Percentiles rank a stretch among this genome's conserved stretches.
These are phyloP conservation scores for Heptranchias perlo DNA, from an alignment of 2,113 vertebrate species.

Conservation along the genomic window DNA sequence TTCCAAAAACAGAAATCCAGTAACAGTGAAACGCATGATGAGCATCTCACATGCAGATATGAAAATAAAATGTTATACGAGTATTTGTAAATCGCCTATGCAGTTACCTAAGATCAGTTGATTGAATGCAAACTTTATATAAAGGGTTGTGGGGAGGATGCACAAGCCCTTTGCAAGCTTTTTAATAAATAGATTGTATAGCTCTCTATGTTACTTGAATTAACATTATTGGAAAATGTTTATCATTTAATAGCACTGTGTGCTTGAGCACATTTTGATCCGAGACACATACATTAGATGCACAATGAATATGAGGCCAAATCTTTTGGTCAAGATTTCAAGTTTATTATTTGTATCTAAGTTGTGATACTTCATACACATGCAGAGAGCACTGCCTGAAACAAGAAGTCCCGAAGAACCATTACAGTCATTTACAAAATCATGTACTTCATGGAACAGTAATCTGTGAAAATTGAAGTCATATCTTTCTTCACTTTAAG, in stretches of 20 bases:
- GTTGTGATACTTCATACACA: constrained; percentile 16
- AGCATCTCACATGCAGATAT: neutral
- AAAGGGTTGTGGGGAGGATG: neutral
- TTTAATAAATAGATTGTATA: neutral
- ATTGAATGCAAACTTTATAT: neutral
- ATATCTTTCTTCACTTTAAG: constrained; percentile 16
- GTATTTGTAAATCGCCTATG: neutral
- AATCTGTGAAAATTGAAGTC: constrained; percentile 14
- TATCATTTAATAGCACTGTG: neutral
- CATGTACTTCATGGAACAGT: neutral
- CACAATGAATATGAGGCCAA: neutral
- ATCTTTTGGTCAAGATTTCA: neutral
- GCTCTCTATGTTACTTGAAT: neutral
- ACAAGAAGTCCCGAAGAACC: neutral
- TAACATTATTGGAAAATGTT: neutral
- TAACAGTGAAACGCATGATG: neutral
- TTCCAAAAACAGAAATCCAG: no score
- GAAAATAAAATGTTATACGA: neutral
- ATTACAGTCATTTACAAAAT: constrained; percentile 27
- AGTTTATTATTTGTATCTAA: neutral
- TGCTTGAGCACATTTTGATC: neutral
- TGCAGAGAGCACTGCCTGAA: neutral
- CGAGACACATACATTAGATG: neutral
- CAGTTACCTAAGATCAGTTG: neutral
- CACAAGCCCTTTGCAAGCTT: neutral